phyloP scores from a whole-genome alignment of 35 echinoderm and acorn worm genomes.

The Lytechinus pictus region DNA sequence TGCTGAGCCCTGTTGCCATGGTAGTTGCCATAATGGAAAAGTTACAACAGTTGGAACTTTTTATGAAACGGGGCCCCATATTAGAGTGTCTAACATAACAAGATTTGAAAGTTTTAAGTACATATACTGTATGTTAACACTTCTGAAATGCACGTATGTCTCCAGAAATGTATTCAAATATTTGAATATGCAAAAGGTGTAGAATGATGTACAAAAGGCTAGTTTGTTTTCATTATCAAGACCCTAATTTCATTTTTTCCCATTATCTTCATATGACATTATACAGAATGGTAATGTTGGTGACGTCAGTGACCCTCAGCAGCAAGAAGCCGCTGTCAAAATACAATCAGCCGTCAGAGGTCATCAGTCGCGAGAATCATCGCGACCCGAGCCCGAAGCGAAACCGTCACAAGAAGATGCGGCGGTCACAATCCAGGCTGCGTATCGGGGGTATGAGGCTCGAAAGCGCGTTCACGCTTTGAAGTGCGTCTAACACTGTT shows the following conservation, averaged over 20 bases:
- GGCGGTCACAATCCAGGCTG: constrained; percentile 77
- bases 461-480: constrained; percentile 81
- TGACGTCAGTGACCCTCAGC: constrained; percentile 93
- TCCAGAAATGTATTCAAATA: too few species aligned
- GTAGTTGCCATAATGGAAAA: too few species aligned
- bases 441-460: constrained; percentile 86
- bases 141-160: too few species aligned
- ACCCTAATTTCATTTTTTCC: not conserved
- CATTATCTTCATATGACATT: not conserved
- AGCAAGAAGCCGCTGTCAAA: constrained; percentile 88
- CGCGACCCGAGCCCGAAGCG: not conserved
- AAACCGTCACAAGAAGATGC: constrained; percentile 64
- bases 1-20: too few species aligned
- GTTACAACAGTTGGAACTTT: too few species aligned
- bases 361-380: constrained; percentile 77
- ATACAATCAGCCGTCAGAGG: constrained; percentile 89
- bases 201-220: not conserved
- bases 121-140: too few species aligned
- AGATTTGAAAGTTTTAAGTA: too few species aligned
- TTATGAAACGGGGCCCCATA: too few species aligned
- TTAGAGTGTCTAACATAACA: too few species aligned
- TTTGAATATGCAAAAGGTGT: too few species aligned
- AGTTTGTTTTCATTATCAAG: not conserved
- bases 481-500: constrained; percentile 83
- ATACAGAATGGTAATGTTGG: constrained; percentile 85